Evolutionary conservation across 2,888 invertebrate genomes (phyloP).

Genomic region (Neoascia interrupta): DNA sequence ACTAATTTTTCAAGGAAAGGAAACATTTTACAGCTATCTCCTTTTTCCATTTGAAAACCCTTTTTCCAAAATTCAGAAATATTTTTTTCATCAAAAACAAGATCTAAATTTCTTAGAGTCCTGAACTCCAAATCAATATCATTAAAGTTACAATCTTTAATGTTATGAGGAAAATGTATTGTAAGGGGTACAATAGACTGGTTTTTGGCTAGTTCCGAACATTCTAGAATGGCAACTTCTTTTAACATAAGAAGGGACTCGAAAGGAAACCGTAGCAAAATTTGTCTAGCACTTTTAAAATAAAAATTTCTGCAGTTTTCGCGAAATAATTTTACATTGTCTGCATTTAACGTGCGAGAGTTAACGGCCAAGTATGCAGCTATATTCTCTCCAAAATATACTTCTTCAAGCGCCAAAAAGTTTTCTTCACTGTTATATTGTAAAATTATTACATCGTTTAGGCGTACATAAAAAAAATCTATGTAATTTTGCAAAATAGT

Average conservation of each 20-base stretch:
- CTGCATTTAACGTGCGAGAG: background rate
- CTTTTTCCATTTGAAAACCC: slow-evolving; percentile 11
- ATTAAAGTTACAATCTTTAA: background rate
- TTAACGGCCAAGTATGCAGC: background rate
- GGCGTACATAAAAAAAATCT: background rate
- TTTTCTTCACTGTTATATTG: background rate
- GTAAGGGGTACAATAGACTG: background rate
- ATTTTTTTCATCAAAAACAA: background rate
- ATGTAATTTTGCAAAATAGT: background rate
- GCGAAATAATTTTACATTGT: background rate
- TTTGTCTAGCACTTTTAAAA: background rate
- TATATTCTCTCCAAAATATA: background rate
- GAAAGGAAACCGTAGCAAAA: background rate
- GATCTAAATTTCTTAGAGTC: background rate
- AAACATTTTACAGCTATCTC: slow-evolving; percentile 19
- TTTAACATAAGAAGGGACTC: background rate
- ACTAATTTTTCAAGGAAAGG: slow-evolving; percentile 15
- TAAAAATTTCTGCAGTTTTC: background rate
- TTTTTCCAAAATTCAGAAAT: slow-evolving; percentile 26
- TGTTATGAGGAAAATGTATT: background rate
- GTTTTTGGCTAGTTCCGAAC: background rate
- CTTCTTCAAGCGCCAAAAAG: background rate
- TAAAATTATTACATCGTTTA: background rate
- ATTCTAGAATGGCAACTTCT: background rate
- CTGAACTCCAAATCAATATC: slow-evolving; percentile 13